Base-by-base conservation (phyloP, 2,113 vertebrate genomes). In the Regulus satrapa region DNA sequence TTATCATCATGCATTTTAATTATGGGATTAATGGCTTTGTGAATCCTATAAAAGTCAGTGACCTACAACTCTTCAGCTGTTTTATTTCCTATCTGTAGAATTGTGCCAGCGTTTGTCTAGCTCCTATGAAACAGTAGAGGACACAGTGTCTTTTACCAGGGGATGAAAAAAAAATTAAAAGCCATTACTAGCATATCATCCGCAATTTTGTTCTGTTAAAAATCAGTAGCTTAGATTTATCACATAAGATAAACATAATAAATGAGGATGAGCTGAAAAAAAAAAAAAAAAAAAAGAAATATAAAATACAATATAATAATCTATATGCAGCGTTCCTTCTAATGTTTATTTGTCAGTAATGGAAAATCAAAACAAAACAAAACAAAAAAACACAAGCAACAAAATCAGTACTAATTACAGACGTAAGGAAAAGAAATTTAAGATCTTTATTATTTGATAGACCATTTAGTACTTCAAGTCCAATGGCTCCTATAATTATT, bases 31-130 rank as follows among this genome's bases (percentile, higher is more conserved):
- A 96, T 95, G 91, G 56, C 52, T 61, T 92, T 95, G 77, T 80
- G 48, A 94, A 93, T 95, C 55, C 67, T 67, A 78, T 93, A 95
- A 96, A 97, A 95, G 81, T 64, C 69, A 74, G n/a, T 92, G 51
- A 58, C 38, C 52, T 92, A 61, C 59, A 71, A 63, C 40, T 36
- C 32, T 75, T 62, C 32, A 54, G 28, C 21, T 61, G 21, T 52
- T 89, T 85, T 87, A 40, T 85, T 95, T 73, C 32, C 77, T 76
- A 32, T n/a, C 67, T 73, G 8, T 51, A 75, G 41, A 43, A 85
- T 23, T 77, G 26, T 93, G 55, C 66, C 69, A 95, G 20, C n/a
- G 74, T 74, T 95, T 89, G 28, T 83, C 32, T 82, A 76, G 17
- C 25, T 43, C 26, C 51, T 85, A 12, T 72, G 80, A 83, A 93